A percentile compares a stretch with the other conserved stretches of the same genome.
Conservation (phyloP, 2,888 invertebrate species). For the Notocelia uddmanniana region DNA sequence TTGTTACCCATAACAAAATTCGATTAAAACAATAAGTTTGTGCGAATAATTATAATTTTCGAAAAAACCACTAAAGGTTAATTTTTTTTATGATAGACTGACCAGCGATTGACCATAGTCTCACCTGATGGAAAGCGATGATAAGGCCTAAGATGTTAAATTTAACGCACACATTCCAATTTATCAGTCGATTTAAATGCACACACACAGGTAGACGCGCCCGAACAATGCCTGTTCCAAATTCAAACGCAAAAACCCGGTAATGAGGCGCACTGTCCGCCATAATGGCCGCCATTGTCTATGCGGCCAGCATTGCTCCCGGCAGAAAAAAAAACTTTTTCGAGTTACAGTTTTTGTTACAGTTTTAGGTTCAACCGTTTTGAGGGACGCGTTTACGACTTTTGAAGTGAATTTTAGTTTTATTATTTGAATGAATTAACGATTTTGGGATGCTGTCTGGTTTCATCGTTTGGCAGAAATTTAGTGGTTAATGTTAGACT, state of each 20-base stretch:
- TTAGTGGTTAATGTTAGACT: no score
- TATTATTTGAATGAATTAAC: constrained; percentile 25
- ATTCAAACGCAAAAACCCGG: constrained; percentile 73
- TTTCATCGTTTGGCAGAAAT: background rate
- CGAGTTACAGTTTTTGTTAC: constrained; percentile 39
- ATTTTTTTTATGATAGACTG: no score
- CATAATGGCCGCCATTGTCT: constrained; percentile 79
- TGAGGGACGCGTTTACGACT: constrained; percentile 35
- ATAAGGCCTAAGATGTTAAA: no score
- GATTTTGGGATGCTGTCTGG: constrained; percentile 6
- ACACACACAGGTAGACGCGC: constrained; percentile 76
- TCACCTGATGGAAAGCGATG: no score
- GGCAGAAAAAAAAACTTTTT: constrained; percentile 58
- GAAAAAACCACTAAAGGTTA: no score
- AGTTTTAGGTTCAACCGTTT: constrained; percentile 42
- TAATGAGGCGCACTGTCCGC: constrained; percentile 81
- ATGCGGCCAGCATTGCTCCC: constrained; percentile 68
- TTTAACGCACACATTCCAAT: constrained; percentile 43
- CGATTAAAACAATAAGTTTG: no score
- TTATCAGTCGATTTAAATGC: constrained; percentile 58
- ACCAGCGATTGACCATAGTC: no score
- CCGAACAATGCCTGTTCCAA: constrained; percentile 69
- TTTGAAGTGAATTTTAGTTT: constrained; percentile 27
- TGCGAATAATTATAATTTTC: no score
- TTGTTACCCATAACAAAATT: no score